Conservation (phyloP, 2,113 vertebrate genomes). For the Cyprinodon brontotheroides region DNA sequence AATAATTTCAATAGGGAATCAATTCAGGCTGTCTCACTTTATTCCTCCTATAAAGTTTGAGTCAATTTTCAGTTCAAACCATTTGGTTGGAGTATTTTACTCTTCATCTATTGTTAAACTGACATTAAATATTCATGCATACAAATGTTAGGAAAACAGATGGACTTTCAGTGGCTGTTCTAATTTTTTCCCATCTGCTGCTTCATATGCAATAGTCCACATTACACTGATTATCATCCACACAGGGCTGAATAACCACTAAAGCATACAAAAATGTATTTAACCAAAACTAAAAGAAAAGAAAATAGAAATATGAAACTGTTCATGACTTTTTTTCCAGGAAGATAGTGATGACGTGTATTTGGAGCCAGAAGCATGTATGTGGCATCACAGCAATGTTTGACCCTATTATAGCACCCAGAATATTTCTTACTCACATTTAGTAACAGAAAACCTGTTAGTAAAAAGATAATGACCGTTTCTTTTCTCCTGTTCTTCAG, state of each 20-base stretch:
- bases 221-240: not conserved
- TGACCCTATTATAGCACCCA: not conserved
- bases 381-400: not conserved
- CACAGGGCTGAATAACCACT: not conserved
- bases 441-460: not conserved
- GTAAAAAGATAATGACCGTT: not conserved
- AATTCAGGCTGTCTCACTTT: too few species aligned
- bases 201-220: too few species aligned
- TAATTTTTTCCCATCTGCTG: too few species aligned
- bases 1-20: too few species aligned
- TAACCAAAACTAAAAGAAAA: not conserved
- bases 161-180: too few species aligned
- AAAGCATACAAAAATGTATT: not conserved
- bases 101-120: too few species aligned
- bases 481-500: constrained; percentile 39
- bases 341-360: constrained; percentile 74
- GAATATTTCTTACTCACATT: not conserved
- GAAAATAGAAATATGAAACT: not conserved
- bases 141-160: too few species aligned
- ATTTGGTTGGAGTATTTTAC: too few species aligned
- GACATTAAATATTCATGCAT: too few species aligned
- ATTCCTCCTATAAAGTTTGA: too few species aligned
- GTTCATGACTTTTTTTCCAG: constrained; percentile 53
- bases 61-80: too few species aligned
- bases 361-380: constrained; percentile 75